Evolutionary conservation across 2,888 invertebrate genomes (phyloP), one percentile per base, ranked within the genome.

Genomic region (Lomographa bimaculata): DNA sequence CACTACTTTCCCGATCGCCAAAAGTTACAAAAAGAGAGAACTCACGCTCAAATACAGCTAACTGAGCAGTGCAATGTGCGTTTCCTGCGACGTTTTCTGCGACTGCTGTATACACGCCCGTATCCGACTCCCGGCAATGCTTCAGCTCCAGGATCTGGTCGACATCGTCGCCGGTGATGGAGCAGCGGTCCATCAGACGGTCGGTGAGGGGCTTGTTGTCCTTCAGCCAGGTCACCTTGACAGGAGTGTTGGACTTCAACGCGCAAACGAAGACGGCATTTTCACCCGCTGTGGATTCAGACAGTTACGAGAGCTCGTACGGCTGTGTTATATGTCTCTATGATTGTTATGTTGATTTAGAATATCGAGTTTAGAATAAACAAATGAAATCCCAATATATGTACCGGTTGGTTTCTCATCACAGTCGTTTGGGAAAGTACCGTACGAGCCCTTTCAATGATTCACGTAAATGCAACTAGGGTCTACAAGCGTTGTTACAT

Each of bases 101-200:
- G 50, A 96, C 92, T 25, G 97, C 96, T 0, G 96, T 96, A 77
- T 98, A 98, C 23, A 96, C 91, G 28, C 97, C 98, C n/a, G 93
- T 91, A 79, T 98, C 98, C 12, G 91, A 92, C 59, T 94, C 92
- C 46, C 91, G 85, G 60, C 94, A 94, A 72, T 96, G 95, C 63
- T 93, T 92, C 50, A 96, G 91, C 58, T 93, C 91, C 54, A 98
- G 86, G 38, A 92, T 93, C 75, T 94, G 94, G 1, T 75, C 73
- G 36, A 90, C 91, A 14, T 90, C 90, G 6, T 90, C 89, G 32
- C 90, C 90, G 3, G 92, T 90, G 53, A 92, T 90, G 50, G 89
- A 90, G 32, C 95, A 92, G 7, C 96, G 91, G 69, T 95, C 95
- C 50, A 95, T 94, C 35, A 95, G 80, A 32, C 90, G 92, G 73